These are phyloP conservation scores for Listrodromus nycthemerus DNA, from an alignment of 2,888 invertebrate species.

Conservation along the genomic window DNA sequence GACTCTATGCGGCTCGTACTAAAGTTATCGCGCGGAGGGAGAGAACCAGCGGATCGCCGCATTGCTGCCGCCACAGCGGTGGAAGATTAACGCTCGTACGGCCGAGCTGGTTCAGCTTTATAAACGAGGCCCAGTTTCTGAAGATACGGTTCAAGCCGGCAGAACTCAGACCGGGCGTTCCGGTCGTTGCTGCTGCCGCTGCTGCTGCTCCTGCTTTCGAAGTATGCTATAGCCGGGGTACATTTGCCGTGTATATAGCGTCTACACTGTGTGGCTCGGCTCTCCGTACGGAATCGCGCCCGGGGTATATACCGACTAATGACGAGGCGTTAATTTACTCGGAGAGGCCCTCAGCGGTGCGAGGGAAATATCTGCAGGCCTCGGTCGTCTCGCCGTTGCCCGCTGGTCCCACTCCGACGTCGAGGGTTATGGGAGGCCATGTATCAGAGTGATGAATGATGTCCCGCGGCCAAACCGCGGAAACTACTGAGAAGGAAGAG, in stretches of 20 bases:
- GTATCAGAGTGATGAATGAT: slow-evolving; percentile 80
- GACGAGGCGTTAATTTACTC: slow-evolving; percentile 74
- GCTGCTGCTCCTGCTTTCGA: slow-evolving; percentile 28
- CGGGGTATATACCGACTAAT: slow-evolving; percentile 64
- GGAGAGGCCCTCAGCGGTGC: slow-evolving; percentile 69
- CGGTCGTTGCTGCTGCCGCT: slow-evolving; percentile 53
- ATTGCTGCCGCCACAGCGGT: slow-evolving; percentile 33
- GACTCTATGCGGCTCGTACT: not conserved
- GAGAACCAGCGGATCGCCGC: slow-evolving; percentile 23
- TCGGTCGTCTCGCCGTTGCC: slow-evolving; percentile 53
- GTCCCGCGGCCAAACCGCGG: slow-evolving; percentile 75
- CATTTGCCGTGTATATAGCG: slow-evolving; percentile 25
- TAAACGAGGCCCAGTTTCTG: slow-evolving; percentile 66
- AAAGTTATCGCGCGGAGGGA: slow-evolving; percentile 22
- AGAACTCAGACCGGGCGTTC: slow-evolving; percentile 47
- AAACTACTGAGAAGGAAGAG: slow-evolving; percentile 70
- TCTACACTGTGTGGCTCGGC: slow-evolving; percentile 15
- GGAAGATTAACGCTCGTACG: slow-evolving; percentile 62
- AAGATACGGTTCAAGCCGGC: slow-evolving; percentile 58
- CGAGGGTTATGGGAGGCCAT: slow-evolving; percentile 76
- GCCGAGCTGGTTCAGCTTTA: slow-evolving; percentile 59
- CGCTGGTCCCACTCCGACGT: slow-evolving; percentile 64
- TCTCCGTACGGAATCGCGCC: slow-evolving; percentile 39
- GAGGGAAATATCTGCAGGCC: slow-evolving; percentile 51
- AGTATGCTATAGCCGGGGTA: not conserved